phyloP scores from a whole-genome alignment of 2,113 vertebrate genomes.

The Arizona elegans region DNA sequence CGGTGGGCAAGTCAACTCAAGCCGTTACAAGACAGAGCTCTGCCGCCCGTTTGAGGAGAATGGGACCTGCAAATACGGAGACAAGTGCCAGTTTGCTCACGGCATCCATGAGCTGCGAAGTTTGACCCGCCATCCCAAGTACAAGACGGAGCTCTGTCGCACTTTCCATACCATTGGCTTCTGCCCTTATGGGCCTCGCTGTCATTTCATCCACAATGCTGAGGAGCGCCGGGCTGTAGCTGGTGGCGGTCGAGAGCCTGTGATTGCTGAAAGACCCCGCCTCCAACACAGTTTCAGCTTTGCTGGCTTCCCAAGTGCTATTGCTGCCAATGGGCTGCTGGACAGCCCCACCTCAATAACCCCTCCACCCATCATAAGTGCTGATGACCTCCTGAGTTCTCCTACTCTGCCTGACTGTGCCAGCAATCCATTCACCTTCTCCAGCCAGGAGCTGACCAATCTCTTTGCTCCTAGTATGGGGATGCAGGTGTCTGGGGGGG shows the following conservation, averaged over 20 bases:
- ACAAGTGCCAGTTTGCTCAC: constrained; percentile 98
- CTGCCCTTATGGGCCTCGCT: constrained; percentile 94
- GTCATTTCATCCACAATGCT: constrained; percentile 98
- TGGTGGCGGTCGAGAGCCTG: constrained; percentile 70
- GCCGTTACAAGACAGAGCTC: constrained; percentile 98
- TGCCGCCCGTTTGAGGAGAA: constrained; percentile 98
- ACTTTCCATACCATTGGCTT: constrained; percentile 99
- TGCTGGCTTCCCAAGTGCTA: constrained; percentile 84
- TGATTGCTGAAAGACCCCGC: constrained; percentile 85
- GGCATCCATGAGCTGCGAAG: constrained; percentile 96
- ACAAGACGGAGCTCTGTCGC: constrained; percentile 99
- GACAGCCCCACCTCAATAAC: constrained; percentile 98
- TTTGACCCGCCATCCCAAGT: constrained; percentile 96
- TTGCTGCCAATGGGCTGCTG: constrained; percentile 82
- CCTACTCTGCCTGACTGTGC: constrained; percentile 83
- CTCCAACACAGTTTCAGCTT: constrained; percentile 99
- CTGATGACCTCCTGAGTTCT: constrained; percentile 83
- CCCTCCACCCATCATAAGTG: constrained; percentile 90
- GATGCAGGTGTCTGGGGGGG: constrained; percentile 73
- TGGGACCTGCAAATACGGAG: constrained; percentile 95
- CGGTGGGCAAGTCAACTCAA: constrained; percentile 90
- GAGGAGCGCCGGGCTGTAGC: constrained; percentile 92
- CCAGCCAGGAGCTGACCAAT: constrained; percentile 97
- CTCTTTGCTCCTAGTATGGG: constrained; percentile 89
- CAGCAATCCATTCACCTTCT: constrained; percentile 97